Evolutionary conservation across 2,113 vertebrate species (phyloP), one percentile per base, ranked within the genome.

Genomic region (Charadrius vociferus): DNA sequence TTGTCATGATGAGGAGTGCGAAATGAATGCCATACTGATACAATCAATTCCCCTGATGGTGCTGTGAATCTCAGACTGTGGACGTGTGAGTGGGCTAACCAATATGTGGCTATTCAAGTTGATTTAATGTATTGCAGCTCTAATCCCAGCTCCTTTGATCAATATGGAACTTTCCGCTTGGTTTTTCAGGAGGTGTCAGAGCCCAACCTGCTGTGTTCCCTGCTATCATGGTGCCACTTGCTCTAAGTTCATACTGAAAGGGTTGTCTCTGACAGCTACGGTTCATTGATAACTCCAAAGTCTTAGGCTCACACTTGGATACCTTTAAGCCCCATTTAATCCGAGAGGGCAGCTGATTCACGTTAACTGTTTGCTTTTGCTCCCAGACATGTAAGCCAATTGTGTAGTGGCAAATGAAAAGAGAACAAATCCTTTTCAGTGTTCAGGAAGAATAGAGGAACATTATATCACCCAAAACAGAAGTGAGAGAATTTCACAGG

Each of bases 21-120:
- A 47, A 32, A 23, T 41, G 29, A 65, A 20, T 56, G 45, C 29
- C 0, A 0, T 47, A 6, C 43, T 47, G 67, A 8, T 73, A 3
- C 0, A 1, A 43, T 62, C 55, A 47, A 2, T 59, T 20, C 12
- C 7, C 12, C 12, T 30, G 32, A 18, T 1, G 1, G 45, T 65
- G 45, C 63, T 45, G 47, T 36, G 52, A 41, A 27, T 82, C 61
- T n/a, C 68, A 43, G 66, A n/a, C 32, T 1, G 0, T 52, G 50
- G 45, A 22, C 56, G 15, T 71, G 20, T 43, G 49, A 36, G 34
- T 62, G 36, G 30, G 23, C 20, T 81, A 82, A 17, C 49, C 29
- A 29, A 0, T 22, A 19, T 10, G 21, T 50, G 71, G 67, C 23
- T 85, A 32, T 63, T 79, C 32, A 32, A 63, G n/a, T 55, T 18